Evolutionary conservation across 2,113 vertebrate genomes (phyloP).

Genomic region (Callopanchax toddi): DNA sequence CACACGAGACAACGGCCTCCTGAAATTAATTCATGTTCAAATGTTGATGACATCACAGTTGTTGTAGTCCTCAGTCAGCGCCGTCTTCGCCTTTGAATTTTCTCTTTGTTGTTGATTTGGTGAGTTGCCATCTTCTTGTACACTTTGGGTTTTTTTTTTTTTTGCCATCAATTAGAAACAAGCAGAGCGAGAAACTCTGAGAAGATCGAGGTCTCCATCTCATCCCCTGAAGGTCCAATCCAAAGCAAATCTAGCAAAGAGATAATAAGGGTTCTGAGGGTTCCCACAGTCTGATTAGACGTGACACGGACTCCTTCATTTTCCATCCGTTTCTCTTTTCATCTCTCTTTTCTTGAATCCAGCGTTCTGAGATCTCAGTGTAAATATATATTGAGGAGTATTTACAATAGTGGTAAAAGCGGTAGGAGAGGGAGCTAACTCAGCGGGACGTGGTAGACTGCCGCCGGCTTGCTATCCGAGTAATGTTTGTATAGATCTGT

Average conservation of each 20-base stretch:
- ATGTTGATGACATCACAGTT: constrained; percentile 8
- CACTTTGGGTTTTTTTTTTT: not conserved
- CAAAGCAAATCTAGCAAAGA: constrained; percentile 42
- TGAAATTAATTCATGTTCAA: constrained; percentile 8
- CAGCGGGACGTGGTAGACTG: constrained; percentile 48
- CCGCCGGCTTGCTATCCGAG: constrained; percentile 39
- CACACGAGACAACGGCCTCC: constrained; percentile 15
- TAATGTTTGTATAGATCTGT: constrained; percentile 51
- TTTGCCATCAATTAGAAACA: constrained; percentile 19
- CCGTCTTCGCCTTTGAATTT: not conserved
- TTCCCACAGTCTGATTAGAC: constrained; percentile 55
- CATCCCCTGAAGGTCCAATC: constrained; percentile 32
- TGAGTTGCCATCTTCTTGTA: not conserved
- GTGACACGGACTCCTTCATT: constrained; percentile 59
- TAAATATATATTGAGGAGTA: constrained; percentile 70
- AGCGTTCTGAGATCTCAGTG: constrained; percentile 56
- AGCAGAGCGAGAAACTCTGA: constrained; percentile 11
- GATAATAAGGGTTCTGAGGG: constrained; percentile 50
- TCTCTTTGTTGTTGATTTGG: not conserved
- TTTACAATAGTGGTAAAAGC: constrained; percentile 72
- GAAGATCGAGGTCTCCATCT: constrained; percentile 18
- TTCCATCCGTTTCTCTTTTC: constrained; percentile 56
- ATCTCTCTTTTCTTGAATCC: constrained; percentile 46
- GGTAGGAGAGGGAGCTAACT: constrained; percentile 63
- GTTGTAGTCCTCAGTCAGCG: not conserved